Conservation (phyloP, 1,140 invertebrate species). For the Drosophila pachea region DNA sequence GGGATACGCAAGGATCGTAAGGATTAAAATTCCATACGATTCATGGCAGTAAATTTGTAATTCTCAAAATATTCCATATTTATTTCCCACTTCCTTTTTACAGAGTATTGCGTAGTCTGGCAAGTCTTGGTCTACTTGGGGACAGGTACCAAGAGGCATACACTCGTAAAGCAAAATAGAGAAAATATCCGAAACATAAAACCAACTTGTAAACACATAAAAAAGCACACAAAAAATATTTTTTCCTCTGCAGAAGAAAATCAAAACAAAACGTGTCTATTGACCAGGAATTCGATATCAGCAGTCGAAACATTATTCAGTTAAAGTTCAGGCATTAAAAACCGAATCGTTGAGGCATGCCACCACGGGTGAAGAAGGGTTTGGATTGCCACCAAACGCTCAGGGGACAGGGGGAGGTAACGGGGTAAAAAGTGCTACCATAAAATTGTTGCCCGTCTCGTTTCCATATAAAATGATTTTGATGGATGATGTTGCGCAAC, state of each 20-base stretch:
- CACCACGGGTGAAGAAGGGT: constrained; percentile 52
- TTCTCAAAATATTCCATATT: too few species aligned
- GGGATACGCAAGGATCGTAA: too few species aligned
- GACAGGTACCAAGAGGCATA: constrained; percentile 11
- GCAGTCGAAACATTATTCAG: constrained; percentile 43
- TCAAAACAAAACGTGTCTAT: constrained; percentile 47
- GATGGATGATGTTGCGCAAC: constrained; percentile 74
- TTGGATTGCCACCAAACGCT: background rate
- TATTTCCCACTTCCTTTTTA: too few species aligned
- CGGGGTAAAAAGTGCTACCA: constrained; percentile 37
- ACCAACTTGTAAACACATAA: constrained; percentile 38
- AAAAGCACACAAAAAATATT: constrained; percentile 24
- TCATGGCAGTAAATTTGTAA: too few species aligned
- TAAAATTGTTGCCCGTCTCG: constrained; percentile 62
- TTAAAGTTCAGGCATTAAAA: constrained; percentile 68
- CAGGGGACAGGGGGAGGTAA: background rate
- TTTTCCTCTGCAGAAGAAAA: constrained; percentile 28
- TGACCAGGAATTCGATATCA: constrained; percentile 37
- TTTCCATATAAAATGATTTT: constrained; percentile 74
- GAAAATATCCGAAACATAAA: constrained; percentile 33
- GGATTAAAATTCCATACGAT: too few species aligned
- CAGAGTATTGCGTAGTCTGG: background rate
- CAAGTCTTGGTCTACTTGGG: background rate
- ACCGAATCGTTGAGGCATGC: constrained; percentile 1
- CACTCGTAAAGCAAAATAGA: constrained; percentile 1